These are phyloP conservation scores for Ypsolopha scabrella DNA, from an alignment of 2,888 invertebrate species.

Conservation along the genomic window DNA sequence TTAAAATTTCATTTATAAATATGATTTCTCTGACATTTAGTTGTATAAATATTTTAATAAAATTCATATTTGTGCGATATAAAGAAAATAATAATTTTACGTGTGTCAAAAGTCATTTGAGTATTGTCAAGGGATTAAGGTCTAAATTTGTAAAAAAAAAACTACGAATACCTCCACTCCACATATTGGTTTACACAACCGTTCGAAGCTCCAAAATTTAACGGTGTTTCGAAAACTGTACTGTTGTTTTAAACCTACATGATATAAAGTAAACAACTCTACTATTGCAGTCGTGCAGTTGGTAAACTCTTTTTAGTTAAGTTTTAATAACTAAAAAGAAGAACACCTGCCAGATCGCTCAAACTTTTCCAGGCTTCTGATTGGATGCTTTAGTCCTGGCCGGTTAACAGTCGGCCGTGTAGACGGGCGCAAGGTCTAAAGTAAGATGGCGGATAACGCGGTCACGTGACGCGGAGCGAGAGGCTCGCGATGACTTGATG, in stretches of 20 bases:
- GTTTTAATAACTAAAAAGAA: no score
- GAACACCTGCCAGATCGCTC: no score
- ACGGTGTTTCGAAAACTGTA: background rate
- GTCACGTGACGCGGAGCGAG: slow-evolving; percentile 85
- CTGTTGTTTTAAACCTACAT: no score
- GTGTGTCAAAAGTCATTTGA: slow-evolving; percentile 51
- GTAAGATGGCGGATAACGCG: slow-evolving; percentile 85
- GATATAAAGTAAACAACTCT: no score
- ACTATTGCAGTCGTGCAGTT: no score
- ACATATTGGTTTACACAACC: slow-evolving; percentile 2
- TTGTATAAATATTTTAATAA: slow-evolving; percentile 44
- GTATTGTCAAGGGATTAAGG: slow-evolving; percentile 49
- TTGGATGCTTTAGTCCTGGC: background rate
- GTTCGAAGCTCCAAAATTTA: slow-evolving; percentile 1
- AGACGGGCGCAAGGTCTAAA: slow-evolving; percentile 86
- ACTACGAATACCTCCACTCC: background rate
- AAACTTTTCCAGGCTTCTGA: no score
- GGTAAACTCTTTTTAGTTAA: no score
- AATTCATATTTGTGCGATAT: slow-evolving; percentile 47
- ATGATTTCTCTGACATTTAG: slow-evolving; percentile 9
- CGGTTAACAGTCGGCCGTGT: slow-evolving; percentile 64
- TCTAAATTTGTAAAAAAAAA: slow-evolving; percentile 22
- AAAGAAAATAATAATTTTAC: slow-evolving; percentile 22
- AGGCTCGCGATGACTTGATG: slow-evolving; percentile 88
- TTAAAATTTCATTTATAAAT: background rate